phyloP scores from a whole-genome alignment of 2,113 vertebrate species.

The Bos taurus region ARS-UCD2.0 NC_037336.1:98027501-98028000 shows the following conservation, averaged over 20 bases:
- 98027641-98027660: accelerated
- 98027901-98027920: not conserved
- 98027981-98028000: not conserved
- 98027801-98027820: too few species aligned
- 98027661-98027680: not conserved
- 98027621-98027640: not conserved
- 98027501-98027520: not conserved
- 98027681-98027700: not conserved
- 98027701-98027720: not conserved
- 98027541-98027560: too few species aligned
- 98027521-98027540: not conserved
- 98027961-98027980: not conserved
- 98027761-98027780: not conserved
- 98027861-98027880: not conserved
- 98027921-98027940: not conserved
- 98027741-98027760: not conserved
- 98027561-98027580: not conserved
- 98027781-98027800: not conserved
- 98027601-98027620: not conserved
- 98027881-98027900: not conserved
- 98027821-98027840: accelerated
- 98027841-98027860: too few species aligned
- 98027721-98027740: not conserved
- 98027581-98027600: not conserved
- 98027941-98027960: too few species aligned